A percentile compares a stretch with the other conserved stretches of the same genome.
Evolutionary conservation across 1,140 invertebrate species (phyloP).

Genomic region (Cotesia glomerata): DNA sequence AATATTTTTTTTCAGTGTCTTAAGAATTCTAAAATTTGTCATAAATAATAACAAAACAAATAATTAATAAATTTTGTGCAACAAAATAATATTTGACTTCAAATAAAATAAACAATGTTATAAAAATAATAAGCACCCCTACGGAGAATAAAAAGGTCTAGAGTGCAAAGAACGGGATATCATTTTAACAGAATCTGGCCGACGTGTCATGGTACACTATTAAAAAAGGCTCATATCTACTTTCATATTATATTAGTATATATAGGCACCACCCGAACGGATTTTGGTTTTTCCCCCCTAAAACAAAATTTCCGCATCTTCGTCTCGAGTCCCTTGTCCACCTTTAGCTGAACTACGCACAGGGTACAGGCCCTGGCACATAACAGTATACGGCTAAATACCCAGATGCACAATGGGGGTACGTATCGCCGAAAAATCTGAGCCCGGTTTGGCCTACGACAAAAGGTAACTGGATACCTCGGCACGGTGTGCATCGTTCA

Average conservation of each 20-base stretch:
- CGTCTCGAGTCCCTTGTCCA: too few relatives aligned
- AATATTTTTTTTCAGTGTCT: too few relatives aligned
- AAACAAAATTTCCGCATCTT: too few relatives aligned
- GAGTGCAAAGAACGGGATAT: constrained; percentile 43
- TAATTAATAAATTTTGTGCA: too few relatives aligned
- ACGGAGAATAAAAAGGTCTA: constrained; percentile 6
- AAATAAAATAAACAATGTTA: background rate
- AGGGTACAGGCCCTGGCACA: too few relatives aligned
- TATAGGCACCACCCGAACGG: constrained; percentile 8
- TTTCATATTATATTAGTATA: background rate
- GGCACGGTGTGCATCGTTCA: background rate
- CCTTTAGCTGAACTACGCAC: too few relatives aligned
- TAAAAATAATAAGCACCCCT: background rate
- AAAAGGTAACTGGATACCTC: constrained; percentile 59
- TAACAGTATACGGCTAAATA: constrained; percentile 55
- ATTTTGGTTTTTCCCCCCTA: background rate
- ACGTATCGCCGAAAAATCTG: constrained; percentile 59
- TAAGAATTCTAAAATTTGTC: too few relatives aligned
- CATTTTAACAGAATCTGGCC: constrained; percentile 60
- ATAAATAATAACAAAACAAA: too few relatives aligned
- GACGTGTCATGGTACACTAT: constrained; percentile 50
- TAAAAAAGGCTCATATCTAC: constrained; percentile 26
- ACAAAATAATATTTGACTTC: too few relatives aligned
- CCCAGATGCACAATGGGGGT: constrained; percentile 45
- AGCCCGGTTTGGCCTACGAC: constrained; percentile 51